Base-by-base conservation (phyloP, 2,888 invertebrate genomes). In the Smittia sp. region DNA sequence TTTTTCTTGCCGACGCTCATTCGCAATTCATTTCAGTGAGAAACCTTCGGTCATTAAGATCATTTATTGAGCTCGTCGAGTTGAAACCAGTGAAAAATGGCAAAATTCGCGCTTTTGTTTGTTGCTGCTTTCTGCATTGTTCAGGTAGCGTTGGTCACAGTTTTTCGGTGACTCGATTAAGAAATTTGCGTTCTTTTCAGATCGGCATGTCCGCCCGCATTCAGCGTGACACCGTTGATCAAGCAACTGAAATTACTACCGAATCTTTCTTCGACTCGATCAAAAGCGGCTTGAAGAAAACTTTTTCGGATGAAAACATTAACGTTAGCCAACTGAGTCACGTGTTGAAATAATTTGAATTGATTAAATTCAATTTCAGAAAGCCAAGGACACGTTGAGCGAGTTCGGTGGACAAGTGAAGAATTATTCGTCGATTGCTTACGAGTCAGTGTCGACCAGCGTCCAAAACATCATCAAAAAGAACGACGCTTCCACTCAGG, bases 21-120 rank as follows among this genome's bases (percentile, higher is more conserved):
- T 27, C 63, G 63, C 11, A 25, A 58, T 63, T 63, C 38, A 66
- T 66, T 66, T 66, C 39, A 38, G 38, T 67, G 25, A 7, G 20
- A 39, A 67, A n/a, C 67, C n/a, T 27, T 13, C 38, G 4, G 32
- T 18, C 15, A 15, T 2, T 27, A 39, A 38, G 39, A 38, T 66
- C 66, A 58, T 22, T 58, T 13, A 58, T 22, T 58, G 58, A 58
- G 22, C 22, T 18, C 9, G 20, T 9, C 18, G 20, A 46, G 13
- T 67, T 18, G n/a, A 67, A 67, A n/a, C n/a, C 1, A 15, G n/a
- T 62, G 24, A 62, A 67, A 20, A 39, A 73, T 73, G 73, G 25
- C 73, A 41, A 73, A 73, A 52, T 63, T 73, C 20, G 27, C 65
- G 11, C 13, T 72, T 18, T n/a, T 73, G 2, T 65, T 63, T 18